phyloP scores from a whole-genome alignment of 2,113 vertebrate genomes.

The Chaetodon trifascialis region DNA sequence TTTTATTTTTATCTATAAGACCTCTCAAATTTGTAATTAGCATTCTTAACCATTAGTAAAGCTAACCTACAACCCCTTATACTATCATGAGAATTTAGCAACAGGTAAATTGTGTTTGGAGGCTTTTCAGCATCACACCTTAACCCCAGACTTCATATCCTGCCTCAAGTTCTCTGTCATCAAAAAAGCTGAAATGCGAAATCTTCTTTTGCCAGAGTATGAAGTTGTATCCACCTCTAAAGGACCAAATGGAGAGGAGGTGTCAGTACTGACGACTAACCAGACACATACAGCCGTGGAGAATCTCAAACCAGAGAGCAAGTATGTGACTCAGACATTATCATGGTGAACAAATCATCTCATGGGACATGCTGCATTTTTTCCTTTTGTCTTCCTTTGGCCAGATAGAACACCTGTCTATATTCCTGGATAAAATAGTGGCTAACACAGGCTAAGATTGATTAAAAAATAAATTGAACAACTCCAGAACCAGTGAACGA shows the following conservation, averaged over 20 bases:
- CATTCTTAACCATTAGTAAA: not conserved
- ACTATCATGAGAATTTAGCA: not conserved
- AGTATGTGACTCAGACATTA: conserved; percentile 76
- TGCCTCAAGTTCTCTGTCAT: not conserved
- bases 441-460: no score
- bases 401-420: not conserved
- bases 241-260: conserved; percentile 87
- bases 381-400: not conserved
- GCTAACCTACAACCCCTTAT: not conserved
- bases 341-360: not conserved
- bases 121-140: not conserved
- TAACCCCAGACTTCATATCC: not conserved
- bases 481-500: no score
- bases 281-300: conserved; percentile 97
- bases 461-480: no score
- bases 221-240: conserved; percentile 91
- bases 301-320: conserved; percentile 96
- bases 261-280: conserved; percentile 91
- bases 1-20: not conserved
- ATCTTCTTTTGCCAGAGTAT: conserved; percentile 86
- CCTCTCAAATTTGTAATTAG: not conserved
- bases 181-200: not conserved
- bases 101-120: no score
- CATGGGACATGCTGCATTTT: no score
- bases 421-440: not conserved